phyloP scores from a whole-genome alignment of 2,113 vertebrate genomes.

The Ondatra zibethicus region DNA sequence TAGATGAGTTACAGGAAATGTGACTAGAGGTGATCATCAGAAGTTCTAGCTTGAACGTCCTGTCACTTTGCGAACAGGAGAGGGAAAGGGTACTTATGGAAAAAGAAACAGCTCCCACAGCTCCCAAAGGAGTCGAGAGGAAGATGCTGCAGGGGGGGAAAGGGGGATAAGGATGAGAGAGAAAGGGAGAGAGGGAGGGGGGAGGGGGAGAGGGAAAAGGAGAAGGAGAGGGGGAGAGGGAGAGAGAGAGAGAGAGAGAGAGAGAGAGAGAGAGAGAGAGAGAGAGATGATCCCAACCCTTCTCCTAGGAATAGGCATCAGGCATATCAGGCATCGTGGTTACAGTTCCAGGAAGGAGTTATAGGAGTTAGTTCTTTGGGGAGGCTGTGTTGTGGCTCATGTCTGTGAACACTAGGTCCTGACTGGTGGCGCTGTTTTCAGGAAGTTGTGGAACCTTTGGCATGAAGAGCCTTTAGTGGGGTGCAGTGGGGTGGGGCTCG shows the following conservation, averaged over 20 bases:
- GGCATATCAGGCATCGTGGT: not conserved
- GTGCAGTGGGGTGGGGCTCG: not conserved
- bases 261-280: not conserved
- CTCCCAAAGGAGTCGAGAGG: too few relatives aligned
- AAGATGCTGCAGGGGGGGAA: not conserved
- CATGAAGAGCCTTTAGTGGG: not conserved
- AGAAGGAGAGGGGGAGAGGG: too few relatives aligned
- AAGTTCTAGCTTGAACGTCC: not conserved
- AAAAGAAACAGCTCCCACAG: not conserved
- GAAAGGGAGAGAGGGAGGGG: too few relatives aligned
- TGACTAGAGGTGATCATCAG: not conserved
- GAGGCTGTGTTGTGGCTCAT: not conserved
- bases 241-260: too few relatives aligned
- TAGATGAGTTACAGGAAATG: not conserved
- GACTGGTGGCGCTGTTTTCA: not conserved
- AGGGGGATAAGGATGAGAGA: fast-evolving
- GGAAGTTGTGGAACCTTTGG: not conserved
- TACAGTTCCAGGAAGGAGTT: not conserved
- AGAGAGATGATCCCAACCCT: not conserved
- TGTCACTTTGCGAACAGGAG: not conserved
- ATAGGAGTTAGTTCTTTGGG: not conserved
- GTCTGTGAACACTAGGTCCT: not conserved
- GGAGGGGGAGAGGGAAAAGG: not conserved
- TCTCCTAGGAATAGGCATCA: not conserved
- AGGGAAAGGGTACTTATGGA: not conserved